Evolutionary conservation across 1,140 invertebrate genomes (phyloP), one percentile per base, ranked within the genome.

Genomic region (Leguminivora glycinivorella): DNA sequence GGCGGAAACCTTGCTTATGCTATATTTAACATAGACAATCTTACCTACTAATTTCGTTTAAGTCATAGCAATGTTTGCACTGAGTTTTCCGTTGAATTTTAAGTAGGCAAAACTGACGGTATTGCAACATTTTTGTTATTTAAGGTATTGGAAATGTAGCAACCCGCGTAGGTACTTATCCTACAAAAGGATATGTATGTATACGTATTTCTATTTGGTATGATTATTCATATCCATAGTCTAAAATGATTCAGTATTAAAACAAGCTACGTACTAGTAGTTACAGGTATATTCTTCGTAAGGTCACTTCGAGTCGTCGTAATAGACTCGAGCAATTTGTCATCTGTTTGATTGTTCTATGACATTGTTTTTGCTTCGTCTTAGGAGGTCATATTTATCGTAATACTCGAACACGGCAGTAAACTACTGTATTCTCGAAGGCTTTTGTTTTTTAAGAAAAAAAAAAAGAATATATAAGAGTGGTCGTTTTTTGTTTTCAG

Each of bases 401-500:
- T 63, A 34, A 34, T 63, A 29, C 47, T 52, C 43, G 47, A 9
- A 52, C 47, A 52, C 17, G 47, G 19, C 47, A 52, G 47, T 6
- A 52, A 52, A 52, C 14, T 63, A 63, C 58, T 14, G 14, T 10
- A 31, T 26, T n/a, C 24, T 63, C 24, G 58, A 63, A 63, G 58
- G 29, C 58, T 63, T 14, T 60, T 60, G 56, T 22, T 60, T 60
- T 26, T 19, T 52, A 17, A 22, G 47, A 22, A n/a, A 14, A 52
- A 19, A 22, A 63, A 12, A 26, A 25, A 26, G 29, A 0, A 63
- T 24, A n/a, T n/a, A n/a, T n/a, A 22, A 17, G 14, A 68, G 12
- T 26, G 4, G n/a, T 12, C 5, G 25, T 58, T 72, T 72, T 82
- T 70, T 77, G 9, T 77, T 93, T 93, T 70, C 90, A 96, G 96